Evolutionary conservation across 1,140 invertebrate species (phyloP), one percentile per base, ranked within the genome.

Genomic region (Coenobita brevimanus): DNA sequence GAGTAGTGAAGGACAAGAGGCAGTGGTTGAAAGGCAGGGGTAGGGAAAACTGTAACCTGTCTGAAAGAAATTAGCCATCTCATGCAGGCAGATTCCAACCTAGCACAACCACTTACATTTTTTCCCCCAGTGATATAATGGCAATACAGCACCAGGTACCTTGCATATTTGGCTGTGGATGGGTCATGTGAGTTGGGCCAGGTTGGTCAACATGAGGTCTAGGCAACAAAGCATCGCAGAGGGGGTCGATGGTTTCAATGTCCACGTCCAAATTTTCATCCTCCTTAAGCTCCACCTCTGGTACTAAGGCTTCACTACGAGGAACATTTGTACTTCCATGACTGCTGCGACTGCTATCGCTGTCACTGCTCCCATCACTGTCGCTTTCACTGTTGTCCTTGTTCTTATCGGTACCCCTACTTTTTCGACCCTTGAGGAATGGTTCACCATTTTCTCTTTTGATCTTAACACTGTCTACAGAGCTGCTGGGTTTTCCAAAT

Each of bases 261-360:
- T 87, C 85, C 54, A 87, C 85, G 71, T 87, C 85, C 50, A 87
- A 81, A n/a, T 87, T 87, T 36, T 87, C 85, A 73, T 87, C 85
- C 27, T 87, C 85, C 43, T 87, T 87, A 3, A 87, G 46, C 24
- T 87, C 85, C 30, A 87, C 85, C 54, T 87, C 85, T 36, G 85
- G 85, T 46, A 87, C 85, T n/a, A 87, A 21, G 36, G 85, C 85
- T 57, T 80, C 78, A 80, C 78, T 80, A 30, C 76, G 76, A 38
- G 84, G 85, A 27, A 67, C 85, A 30, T 75, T 46, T 21, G 85
- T 73, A 15, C 85, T 87, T n/a, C 43, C 64, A 57, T 81, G 75
- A 17, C 76, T 81, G 46, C 76, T 80, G 8, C 76, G 50, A 57
- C 76, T 73, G 33, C 76, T 81, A 36, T 87, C 85, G 43, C 85